Conservation (phyloP, 92 coral and sea anemone genomes). For the Diadumene lineata region DNA sequence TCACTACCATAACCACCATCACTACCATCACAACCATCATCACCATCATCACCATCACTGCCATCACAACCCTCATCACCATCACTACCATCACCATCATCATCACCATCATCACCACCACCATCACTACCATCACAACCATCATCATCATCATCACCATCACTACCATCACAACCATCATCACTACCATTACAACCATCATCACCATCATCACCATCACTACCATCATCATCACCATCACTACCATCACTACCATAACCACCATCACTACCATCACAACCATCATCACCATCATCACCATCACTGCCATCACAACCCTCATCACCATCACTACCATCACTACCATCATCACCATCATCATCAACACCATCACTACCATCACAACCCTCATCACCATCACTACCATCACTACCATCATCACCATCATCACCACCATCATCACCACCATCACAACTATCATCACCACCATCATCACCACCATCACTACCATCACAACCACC, state of each 20-base stretch:
- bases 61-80: neutral
- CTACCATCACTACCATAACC: neutral
- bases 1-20: neutral
- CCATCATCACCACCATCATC: neutral
- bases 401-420: neutral
- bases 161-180: neutral
- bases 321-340: neutral
- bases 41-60: neutral
- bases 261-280: neutral
- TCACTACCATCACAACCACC: neutral
- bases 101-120: neutral
- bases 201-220: neutral
- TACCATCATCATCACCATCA: neutral
- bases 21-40: neutral
- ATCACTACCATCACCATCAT: neutral
- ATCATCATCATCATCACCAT: neutral
- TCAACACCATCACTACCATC: neutral
- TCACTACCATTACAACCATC: neutral
- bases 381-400: neutral
- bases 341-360: neutral
- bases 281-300: neutral
- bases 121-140: neutral
- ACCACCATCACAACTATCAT: neutral
- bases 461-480: neutral
- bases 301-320: neutral